Percentiles rank a stretch among this genome's conserved stretches.
These are phyloP conservation scores for Tachycineta bicolor DNA, from an alignment of 2,113 vertebrate genomes.

Conservation along the genomic window DNA sequence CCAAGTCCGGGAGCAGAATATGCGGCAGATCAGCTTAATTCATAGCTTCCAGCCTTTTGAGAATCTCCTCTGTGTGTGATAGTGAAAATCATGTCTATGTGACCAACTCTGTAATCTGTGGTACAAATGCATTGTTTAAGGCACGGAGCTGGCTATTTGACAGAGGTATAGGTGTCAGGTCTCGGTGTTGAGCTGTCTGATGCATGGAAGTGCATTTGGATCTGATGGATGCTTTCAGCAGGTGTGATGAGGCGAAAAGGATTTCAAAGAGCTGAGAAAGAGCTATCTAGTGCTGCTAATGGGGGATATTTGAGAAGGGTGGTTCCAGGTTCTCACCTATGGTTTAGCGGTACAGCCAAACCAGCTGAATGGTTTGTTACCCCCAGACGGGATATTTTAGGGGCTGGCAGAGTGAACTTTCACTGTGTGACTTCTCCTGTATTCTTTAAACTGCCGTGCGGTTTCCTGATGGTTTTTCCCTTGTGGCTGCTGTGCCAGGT, in stretches of 20 bases:
- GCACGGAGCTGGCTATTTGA: neutral
- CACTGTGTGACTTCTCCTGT: neutral
- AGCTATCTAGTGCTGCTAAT: neutral
- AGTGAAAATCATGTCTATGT: fast-evolving
- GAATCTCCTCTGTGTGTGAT: neutral
- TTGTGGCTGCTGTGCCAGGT: neutral
- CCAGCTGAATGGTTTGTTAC: neutral
- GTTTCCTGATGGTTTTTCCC: neutral
- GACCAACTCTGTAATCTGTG: neutral
- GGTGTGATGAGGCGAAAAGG: neutral
- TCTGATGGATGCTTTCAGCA: neutral
- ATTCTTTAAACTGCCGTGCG: neutral
- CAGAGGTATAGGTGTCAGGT: neutral
- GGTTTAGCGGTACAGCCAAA: neutral
- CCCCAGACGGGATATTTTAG: neutral
- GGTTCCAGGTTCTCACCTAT: neutral
- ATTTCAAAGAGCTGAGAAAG: neutral
- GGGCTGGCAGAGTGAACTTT: neutral
- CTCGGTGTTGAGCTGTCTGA: neutral
- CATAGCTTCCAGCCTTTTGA: neutral
- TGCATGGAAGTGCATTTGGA: neutral
- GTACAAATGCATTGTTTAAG: neutral
- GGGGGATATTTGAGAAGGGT: neutral
- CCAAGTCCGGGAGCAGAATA: neutral
- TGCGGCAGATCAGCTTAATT: neutral